Evolutionary conservation across 1,140 invertebrate species (phyloP), one percentile per base, ranked within the genome.

Genomic region (Fopius arisanus): DNA sequence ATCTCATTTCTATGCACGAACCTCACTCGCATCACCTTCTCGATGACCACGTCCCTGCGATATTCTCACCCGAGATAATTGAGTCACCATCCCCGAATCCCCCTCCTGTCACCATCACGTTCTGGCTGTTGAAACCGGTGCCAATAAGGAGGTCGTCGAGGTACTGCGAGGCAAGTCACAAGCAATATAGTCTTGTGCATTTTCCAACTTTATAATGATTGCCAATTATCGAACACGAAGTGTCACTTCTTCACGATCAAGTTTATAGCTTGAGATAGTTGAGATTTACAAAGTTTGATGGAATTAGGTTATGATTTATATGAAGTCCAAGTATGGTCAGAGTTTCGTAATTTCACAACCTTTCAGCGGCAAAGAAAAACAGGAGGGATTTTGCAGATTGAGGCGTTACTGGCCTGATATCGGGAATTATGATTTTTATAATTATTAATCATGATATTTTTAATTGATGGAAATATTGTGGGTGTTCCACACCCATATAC

Each of bases 1-100:
- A 69, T 69, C 67, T 69, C 67, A 69, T 69, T 69, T 69, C 67
- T 69, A 69, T 69, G 67, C 67, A 23, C 23, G 33, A 69, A 54
- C 67, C 43, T 51, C 12, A 21, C 5, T 31, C 23, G 23, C 67
- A 21, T 68, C 31, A 68, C 37, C 26, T 68, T 68, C 67, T 68
- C 67, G 37, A 68, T 48, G 67, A 48, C 33, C 41, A 68, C 41
- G 67, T 41, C 16, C 40, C 21, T 68, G 16, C 63, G 33, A 31
- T 33, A 40, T n/a, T 33, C 29, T 14, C 40, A 14, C 21, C 31
- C 67, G 12, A 28, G 31, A 68, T 68, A 68, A 68, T 68, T 48
- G 67, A 68, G 67, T 68, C 21, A 48, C 43, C 43, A 48, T 16
- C n/a, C 16, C 40, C 23, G 5, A n/a, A 33, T 43, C 4, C 54